Base-by-base conservation (phyloP, 2,888 invertebrate genomes). In the Frankliniella fusca region DNA sequence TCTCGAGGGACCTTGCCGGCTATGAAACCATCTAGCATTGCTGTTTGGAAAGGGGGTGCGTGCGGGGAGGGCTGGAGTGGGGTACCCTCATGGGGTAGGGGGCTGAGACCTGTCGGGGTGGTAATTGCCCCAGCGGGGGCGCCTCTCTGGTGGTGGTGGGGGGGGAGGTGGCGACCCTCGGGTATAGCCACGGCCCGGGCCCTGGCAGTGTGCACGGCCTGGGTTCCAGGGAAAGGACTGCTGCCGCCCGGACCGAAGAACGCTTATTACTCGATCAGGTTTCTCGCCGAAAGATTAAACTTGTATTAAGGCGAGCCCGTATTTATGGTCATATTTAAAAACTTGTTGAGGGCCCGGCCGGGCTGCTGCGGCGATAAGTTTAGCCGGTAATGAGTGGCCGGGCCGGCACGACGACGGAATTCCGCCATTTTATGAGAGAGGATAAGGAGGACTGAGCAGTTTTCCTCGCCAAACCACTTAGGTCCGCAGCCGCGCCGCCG, bases 221-320 rank as follows among this genome's bases (percentile, higher is more conserved):
- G 38, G 38, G 38, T 5, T 38, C n/a, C n/a, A 54, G 7, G 50
- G 50, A 9, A 20, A 15, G 20, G 61, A 61, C 61, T n/a, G n/a
- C 15, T 61, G 54, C 61, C 61, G 61, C 15, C 61, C 61, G 7
- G 15, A 1, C 54, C 20, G 18, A 61, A 61, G 70, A 38, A 38
- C 70, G n/a, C 70, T 70, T 70, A 70, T 70, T 70, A 70, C 70
- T 70, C 70, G 70, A 70, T 70, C 70, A 70, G 70, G 65, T 65
- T 23, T 23, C 70, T 70, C 23, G 23, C n/a, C 23, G n/a, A 70
- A 11, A 23, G 70, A 70, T 70, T 70, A 70, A 70, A 70, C 70
- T 70, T 70, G 23, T 70, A 70, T 70, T 23, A 70, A 70, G 70
- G 5, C 70, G n/a, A 11, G 23, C 70, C 3, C 70, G 61, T 70